Base-by-base conservation (phyloP, 2,797 vertebrate species). In the Enoplosus armatus region DNA sequence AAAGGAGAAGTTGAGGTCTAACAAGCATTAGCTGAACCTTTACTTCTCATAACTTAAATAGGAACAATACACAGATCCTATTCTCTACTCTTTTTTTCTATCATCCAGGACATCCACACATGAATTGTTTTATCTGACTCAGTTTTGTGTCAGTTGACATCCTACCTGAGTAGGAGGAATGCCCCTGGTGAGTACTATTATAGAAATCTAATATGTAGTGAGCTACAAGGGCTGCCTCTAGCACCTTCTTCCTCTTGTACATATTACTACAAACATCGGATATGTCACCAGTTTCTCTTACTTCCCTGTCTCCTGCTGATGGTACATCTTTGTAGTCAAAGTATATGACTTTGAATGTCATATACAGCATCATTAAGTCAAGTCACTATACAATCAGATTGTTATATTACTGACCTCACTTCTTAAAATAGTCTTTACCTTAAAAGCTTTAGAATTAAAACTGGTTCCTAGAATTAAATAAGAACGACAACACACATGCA, bases 1-100 rank as follows among this genome's bases (percentile, higher is more conserved):
- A n/a, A n/a, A 72, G 47, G 16, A 47, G 54, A 85, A 65, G 58
- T 50, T 75, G 31, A 60, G 29, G 31, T 27, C 18, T 41, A 51
- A 48, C 39, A 60, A 48, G 5, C 43, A 59, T 50, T 4, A 39
- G 9, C 10, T 37, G 20, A 31, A 31, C 24, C 11, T 14, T 11
- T 8, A 45, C 15, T 26, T 62, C 18, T 60, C 26, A 33, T 20
- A 75, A 31, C 47, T 39, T 20, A 2, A 47, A 15, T 8, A 54
- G n/a, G 24, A 73, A 29, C 35, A 65, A 53, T 3, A 68, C 24
- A 72, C 20, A 31, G 6, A 55, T 48, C 1, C 11, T 22, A 3
- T 35, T 61, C 6, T 45, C 14, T 60, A 2, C 26, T 37, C 26
- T 20, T 48, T 12, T 22, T 10, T 33, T 29, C 31, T 54, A 29